Percentiles rank a stretch among this genome's conserved stretches.
Conservation (phyloP, 2,888 invertebrate genomes). For the Tridacna gigas region DNA sequence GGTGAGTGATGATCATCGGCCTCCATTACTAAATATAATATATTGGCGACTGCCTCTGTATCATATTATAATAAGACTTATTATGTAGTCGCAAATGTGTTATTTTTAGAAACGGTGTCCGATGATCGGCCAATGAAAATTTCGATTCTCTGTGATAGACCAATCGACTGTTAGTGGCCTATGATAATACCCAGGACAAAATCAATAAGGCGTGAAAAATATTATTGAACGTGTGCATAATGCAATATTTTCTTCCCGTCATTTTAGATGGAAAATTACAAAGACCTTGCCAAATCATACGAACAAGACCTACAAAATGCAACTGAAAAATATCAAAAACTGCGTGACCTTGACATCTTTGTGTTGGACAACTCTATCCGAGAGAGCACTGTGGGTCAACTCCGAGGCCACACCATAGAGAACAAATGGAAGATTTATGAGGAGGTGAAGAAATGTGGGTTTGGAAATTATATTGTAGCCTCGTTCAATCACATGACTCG, state of each 20-base stretch:
- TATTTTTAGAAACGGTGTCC: background rate
- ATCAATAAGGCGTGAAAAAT: background rate
- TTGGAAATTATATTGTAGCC: conserved; percentile 31
- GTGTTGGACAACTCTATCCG: conserved; percentile 25
- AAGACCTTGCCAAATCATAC: conserved; percentile 1
- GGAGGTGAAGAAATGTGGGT: conserved; percentile 41
- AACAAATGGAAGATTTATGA: conserved; percentile 37
- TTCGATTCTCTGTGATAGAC: background rate
- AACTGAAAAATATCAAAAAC: conserved; percentile 19
- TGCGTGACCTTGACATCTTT: conserved; percentile 31
- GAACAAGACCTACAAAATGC: background rate
- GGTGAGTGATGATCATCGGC: too few species aligned
- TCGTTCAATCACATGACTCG: conserved; percentile 14
- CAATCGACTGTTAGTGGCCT: background rate
- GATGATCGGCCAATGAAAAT: background rate
- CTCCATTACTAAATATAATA: too few species aligned
- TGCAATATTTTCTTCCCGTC: background rate
- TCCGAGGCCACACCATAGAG: conserved; percentile 38
- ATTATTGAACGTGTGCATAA: background rate
- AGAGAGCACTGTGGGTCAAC: conserved; percentile 16
- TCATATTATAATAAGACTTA: too few species aligned
- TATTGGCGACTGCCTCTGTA: too few species aligned
- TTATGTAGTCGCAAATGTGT: background rate
- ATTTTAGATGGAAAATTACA: background rate
- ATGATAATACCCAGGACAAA: background rate